Conservation (phyloP, 1,140 invertebrate genomes). For the Drosophila bocki region DNA sequence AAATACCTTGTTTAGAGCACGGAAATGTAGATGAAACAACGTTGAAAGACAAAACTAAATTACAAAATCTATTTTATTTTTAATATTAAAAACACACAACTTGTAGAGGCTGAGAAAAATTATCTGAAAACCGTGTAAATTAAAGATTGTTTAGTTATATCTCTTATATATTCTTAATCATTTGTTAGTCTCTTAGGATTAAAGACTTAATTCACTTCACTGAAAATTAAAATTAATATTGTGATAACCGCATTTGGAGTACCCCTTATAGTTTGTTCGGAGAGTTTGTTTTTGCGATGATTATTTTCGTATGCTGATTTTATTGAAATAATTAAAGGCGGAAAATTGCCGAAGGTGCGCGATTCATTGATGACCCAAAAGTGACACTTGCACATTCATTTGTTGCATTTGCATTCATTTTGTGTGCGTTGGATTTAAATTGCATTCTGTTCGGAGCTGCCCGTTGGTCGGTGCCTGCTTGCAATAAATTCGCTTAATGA, state of each 20-base stretch:
- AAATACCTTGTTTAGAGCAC: not conserved
- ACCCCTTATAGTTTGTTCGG: constrained; percentile 22
- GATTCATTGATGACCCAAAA: constrained; percentile 73
- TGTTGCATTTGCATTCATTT: constrained; percentile 41
- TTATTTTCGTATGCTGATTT: constrained; percentile 58
- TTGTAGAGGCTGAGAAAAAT: too few species aligned
- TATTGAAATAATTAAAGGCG: constrained; percentile 74
- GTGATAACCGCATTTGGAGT: constrained; percentile 42
- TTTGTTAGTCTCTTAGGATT: too few species aligned
- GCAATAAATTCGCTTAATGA: constrained; percentile 78
- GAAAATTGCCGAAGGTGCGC: constrained; percentile 62
- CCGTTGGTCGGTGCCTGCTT: constrained; percentile 20
- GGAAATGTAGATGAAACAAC: not conserved
- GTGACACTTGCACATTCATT: constrained; percentile 57
- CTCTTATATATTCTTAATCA: too few species aligned
- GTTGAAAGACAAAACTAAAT: not conserved
- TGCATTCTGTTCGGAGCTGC: constrained; percentile 45
- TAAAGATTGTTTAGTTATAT: not conserved
- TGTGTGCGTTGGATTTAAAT: constrained; percentile 56
- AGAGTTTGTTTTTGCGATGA: constrained; percentile 13
- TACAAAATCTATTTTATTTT: not conserved
- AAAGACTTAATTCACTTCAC: not conserved
- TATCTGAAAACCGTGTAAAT: too few species aligned
- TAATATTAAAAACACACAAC: too few species aligned
- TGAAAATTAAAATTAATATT: constrained; percentile 56